Conservation (phyloP, 2,113 vertebrate species). For the Cinclus cinclus region DNA sequence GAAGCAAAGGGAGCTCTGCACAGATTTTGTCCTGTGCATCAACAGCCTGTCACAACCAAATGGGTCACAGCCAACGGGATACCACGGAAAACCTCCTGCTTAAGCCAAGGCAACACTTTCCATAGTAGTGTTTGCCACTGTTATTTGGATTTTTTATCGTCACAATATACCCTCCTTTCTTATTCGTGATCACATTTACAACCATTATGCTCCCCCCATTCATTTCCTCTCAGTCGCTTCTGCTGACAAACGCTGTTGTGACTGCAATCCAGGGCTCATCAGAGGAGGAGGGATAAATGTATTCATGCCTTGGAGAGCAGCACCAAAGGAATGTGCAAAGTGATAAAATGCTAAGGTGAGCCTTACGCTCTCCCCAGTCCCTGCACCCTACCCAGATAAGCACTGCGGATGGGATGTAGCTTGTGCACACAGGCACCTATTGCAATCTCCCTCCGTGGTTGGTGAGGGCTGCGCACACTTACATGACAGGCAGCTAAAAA, state of each 20-base stretch:
- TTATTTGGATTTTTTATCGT: neutral
- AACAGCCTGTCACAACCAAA: neutral
- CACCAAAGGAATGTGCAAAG: neutral
- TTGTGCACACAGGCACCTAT: neutral
- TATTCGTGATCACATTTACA: neutral
- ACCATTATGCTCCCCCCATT: neutral
- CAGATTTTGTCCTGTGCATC: neutral
- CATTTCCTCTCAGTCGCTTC: neutral
- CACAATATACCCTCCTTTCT: neutral
- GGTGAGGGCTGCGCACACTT: neutral
- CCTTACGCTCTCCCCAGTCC: neutral
- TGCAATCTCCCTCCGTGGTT: neutral
- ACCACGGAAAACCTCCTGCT: neutral
- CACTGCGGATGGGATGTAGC: fast-evolving
- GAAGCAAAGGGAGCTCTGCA: neutral
- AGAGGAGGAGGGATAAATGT: neutral
- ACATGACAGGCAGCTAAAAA: neutral
- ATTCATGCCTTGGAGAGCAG: neutral
- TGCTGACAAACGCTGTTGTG: neutral
- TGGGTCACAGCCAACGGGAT: fast-evolving
- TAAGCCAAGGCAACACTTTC: neutral
- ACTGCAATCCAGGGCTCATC: neutral
- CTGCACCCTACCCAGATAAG: neutral
- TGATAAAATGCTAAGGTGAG: neutral
- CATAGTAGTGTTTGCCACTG: neutral